These are phyloP conservation scores for Pseudois nayaur DNA, from an alignment of 2,113 vertebrate genomes.

Conservation along the genomic window DNA sequence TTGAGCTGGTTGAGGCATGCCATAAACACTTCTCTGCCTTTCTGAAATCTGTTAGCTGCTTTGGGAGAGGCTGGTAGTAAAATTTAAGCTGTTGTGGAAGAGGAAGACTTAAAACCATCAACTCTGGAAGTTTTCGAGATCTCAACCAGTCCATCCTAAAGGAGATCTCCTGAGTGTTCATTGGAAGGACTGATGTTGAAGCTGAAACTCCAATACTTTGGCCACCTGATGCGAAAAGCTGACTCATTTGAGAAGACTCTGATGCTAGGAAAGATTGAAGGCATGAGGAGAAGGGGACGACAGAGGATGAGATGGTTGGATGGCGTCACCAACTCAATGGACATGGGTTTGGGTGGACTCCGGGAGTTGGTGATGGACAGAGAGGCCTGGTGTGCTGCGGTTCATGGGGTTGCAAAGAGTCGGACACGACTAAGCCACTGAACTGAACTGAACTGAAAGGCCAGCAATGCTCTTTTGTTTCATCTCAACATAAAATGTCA, in stretches of 20 bases:
- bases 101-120: background rate
- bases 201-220: background rate
- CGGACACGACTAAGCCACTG: background rate
- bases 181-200: background rate
- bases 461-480: background rate
- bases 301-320: background rate
- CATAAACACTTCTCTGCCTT: background rate
- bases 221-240: background rate
- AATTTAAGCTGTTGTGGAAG: background rate
- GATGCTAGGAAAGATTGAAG: background rate
- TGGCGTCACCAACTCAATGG: rapidly evolving
- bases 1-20: background rate
- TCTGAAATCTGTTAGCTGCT: background rate
- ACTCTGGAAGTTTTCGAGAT: background rate
- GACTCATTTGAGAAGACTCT: background rate
- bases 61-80: background rate
- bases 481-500: background rate
- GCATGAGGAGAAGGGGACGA: background rate
- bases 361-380: background rate
- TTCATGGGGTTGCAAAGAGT: background rate
- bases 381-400: rapidly evolving
- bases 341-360: background rate
- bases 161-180: background rate
- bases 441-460: background rate
- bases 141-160: background rate